phyloP scores from a whole-genome alignment of 2,797 vertebrate species.

The Labeo calbasu region DNA sequence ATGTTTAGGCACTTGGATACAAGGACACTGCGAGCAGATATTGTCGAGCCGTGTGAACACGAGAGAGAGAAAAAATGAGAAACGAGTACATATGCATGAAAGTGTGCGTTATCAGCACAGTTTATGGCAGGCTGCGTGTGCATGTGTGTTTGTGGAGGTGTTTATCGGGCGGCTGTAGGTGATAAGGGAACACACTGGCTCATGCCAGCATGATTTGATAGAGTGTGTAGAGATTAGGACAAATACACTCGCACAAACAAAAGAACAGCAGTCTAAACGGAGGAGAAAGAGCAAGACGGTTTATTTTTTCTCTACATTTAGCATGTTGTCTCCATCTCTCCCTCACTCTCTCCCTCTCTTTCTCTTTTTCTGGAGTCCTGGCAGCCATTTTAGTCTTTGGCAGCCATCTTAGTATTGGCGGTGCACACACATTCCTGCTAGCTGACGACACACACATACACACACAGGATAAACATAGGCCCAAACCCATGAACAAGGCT shows the following conservation, averaged over 20 bases:
- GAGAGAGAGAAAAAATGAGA: conserved; percentile 50
- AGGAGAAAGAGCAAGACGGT: conserved; percentile 41
- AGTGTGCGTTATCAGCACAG: conserved; percentile 26
- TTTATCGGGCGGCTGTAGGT: conserved; percentile 78
- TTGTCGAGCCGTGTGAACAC: not conserved
- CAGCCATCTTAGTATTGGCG: conserved; percentile 95
- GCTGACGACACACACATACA: conserved; percentile 76
- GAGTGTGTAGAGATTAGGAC: conserved; percentile 79
- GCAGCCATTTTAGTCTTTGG: conserved; percentile 93
- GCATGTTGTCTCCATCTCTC: conserved; percentile 63
- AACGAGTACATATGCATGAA: conserved; percentile 11
- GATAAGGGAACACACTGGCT: conserved; percentile 74
- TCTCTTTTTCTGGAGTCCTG: conserved; percentile 81
- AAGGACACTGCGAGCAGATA: not conserved
- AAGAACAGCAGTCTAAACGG: conserved; percentile 79
- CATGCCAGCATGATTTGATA: conserved; percentile 79
- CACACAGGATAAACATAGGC: conserved; percentile 59
- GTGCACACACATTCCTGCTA: conserved; percentile 82
- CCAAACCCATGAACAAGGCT: conserved; percentile 33
- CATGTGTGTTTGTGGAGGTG: conserved; percentile 66
- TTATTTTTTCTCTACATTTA: conserved; percentile 56
- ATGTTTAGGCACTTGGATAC: conserved; percentile 8
- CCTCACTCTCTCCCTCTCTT: conserved; percentile 65
- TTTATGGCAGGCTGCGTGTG: conserved; percentile 26
- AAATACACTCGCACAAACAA: conserved; percentile 62